A percentile compares a stretch with the other conserved stretches of the same genome.
Evolutionary conservation across 2,888 invertebrate species (phyloP).

Genomic region (Cheilosia soror): DNA sequence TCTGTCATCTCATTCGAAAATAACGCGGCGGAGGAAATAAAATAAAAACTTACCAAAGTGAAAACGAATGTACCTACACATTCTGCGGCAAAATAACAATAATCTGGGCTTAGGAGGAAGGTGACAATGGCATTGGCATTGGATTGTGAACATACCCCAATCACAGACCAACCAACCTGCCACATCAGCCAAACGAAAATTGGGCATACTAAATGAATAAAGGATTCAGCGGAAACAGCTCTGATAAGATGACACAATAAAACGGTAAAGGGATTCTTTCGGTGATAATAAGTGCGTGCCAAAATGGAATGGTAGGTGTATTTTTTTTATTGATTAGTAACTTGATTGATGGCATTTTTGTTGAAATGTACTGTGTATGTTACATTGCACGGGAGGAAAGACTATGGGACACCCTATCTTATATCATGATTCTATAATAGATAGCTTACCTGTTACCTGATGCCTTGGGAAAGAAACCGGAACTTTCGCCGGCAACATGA

Average conservation of each 20-base stretch:
- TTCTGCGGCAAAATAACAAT: constrained; percentile 51
- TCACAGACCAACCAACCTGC: constrained; percentile 48
- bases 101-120: constrained; percentile 16
- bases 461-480: constrained; percentile 21
- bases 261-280: constrained; percentile 66
- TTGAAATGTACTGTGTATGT: constrained; percentile 55
- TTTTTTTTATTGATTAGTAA: constrained; percentile 59
- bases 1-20: constrained; percentile 63
- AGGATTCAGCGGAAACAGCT: constrained; percentile 71
- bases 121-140: constrained; percentile 33
- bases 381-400: not conserved
- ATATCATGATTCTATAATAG: constrained; percentile 31
- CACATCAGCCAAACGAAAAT: constrained; percentile 65
- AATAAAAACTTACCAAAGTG: constrained; percentile 59
- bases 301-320: constrained; percentile 5
- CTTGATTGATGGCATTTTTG: constrained; percentile 67
- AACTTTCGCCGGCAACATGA: constrained; percentile 1
- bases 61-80: constrained; percentile 34
- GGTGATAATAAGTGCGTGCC: constrained; percentile 56
- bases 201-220: constrained; percentile 63
- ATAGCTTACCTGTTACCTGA: constrained; percentile 39
- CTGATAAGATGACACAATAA: constrained; percentile 72
- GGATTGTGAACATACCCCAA: constrained; percentile 46
- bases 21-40: constrained; percentile 64
- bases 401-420: constrained; percentile 17